A percentile compares a stretch with the other conserved stretches of the same genome.
These are phyloP conservation scores for Bombus waltoni DNA, from an alignment of 1,140 invertebrate genomes.

Conservation along the genomic window DNA sequence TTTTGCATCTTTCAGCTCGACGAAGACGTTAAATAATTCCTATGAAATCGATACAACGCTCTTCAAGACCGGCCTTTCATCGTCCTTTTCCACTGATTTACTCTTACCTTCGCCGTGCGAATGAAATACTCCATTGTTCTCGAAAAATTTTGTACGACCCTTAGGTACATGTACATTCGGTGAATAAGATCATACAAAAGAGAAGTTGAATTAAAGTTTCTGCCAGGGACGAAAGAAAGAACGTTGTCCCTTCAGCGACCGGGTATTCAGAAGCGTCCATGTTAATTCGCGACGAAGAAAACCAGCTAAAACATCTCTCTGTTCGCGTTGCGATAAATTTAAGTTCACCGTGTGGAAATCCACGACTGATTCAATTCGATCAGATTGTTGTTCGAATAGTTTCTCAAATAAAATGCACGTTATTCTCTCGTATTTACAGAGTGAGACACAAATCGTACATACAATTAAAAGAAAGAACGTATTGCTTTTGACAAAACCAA, in stretches of 20 bases:
- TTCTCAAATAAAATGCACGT: not conserved
- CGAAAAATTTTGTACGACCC: not conserved
- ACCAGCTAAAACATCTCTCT: not conserved
- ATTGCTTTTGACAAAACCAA: not conserved
- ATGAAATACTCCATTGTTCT: not conserved
- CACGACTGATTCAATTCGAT: not conserved
- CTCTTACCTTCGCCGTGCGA: too few relatives aligned
- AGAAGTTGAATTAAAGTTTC: not conserved
- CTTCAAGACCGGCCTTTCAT: not conserved
- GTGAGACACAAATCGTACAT: not conserved
- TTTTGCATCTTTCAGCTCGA: not conserved
- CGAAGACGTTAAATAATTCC: constrained; percentile 13
- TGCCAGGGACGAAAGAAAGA: not conserved
- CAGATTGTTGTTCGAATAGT: not conserved
- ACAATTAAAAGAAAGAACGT: not conserved
- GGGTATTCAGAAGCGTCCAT: not conserved
- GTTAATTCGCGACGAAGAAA: not conserved
- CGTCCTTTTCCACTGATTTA: not conserved
- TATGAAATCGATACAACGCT: not conserved
- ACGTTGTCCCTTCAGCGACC: not conserved
- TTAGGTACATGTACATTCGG: not conserved
- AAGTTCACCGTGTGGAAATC: not conserved
- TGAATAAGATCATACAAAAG: not conserved
- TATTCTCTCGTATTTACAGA: not conserved
- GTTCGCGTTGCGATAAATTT: not conserved